Evolutionary conservation across 2,888 invertebrate genomes (phyloP), one percentile per base, ranked within the genome.

Genomic region (Gymnocheta viridis): DNA sequence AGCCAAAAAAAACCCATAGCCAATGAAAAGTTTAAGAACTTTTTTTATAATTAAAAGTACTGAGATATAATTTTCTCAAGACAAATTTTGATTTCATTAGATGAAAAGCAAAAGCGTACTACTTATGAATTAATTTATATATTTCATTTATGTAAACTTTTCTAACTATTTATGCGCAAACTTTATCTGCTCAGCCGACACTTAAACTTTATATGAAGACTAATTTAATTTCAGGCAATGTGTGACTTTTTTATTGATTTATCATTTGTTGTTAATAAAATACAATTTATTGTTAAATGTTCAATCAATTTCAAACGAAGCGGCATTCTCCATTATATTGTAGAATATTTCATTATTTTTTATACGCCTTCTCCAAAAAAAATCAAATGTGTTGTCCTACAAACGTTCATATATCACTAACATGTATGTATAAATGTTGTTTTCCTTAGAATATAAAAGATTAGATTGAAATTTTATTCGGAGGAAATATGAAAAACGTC

Each of bases 261-360:
- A 29, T 64, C 24, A 27, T 56, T 70, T 44, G 70, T 62, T 62
- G 62, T 51, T 62, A 70, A 64, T 62, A 41, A 32, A n/a, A n/a
- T n/a, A 62, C 27, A 35, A 70, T 64, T 54, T 27, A 29, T 27
- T 14, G 22, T 41, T 64, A 54, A 78, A 64, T 79, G 24, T 72
- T 72, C 79, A 70, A 79, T 79, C 64, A 72, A 72, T 79, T 79
- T 72, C 35, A 12, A 70, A 70, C 35, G 17, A 29, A 6, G 24
- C 62, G 27, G 29, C 9, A n/a, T n/a, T 27, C 12, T 38, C 27
- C 12, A 5, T 35, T 47, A 56, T 72, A 14, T n/a, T 22, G n/a
- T 56, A 44, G 19, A 44, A 56, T 77, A 49, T 67, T 60, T 77
- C 35, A 58, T 77, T 58, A 67, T 49, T 17, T 56, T 17, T 76